These are phyloP conservation scores for Lathronympha strigana DNA, from an alignment of 2,888 invertebrate genomes.

Conservation along the genomic window DNA sequence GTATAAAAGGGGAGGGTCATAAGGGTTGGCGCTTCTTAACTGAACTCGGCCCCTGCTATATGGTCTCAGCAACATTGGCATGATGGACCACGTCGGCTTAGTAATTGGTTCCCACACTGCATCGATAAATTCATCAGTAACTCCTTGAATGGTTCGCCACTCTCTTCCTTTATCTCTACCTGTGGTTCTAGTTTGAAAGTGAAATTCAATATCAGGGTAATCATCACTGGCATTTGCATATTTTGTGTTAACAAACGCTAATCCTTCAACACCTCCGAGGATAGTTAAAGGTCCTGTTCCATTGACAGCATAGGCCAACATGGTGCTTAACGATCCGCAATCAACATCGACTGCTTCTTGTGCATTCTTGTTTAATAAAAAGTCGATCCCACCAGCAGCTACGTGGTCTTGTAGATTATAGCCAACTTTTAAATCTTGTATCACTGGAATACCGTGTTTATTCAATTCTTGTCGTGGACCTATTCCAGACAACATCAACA, in stretches of 20 bases:
- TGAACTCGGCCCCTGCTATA: conserved; percentile 92
- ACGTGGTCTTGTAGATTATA: conserved; percentile 95
- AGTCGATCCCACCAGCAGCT: conserved; percentile 93
- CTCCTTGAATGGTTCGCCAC: conserved; percentile 90
- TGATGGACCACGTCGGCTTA: conserved; percentile 92
- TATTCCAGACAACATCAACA: conserved; percentile 96
- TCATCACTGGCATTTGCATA: conserved; percentile 91
- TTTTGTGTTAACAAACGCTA: conserved; percentile 95
- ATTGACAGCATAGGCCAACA: conserved; percentile 92
- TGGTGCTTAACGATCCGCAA: conserved; percentile 85
- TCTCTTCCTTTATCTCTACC: conserved; percentile 94
- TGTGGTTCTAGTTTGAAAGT: conserved; percentile 94
- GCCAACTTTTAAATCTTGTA: conserved; percentile 93
- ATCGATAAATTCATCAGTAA: conserved; percentile 89
- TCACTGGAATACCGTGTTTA: conserved; percentile 89
- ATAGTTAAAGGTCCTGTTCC: conserved; percentile 94
- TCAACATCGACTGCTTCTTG: conserved; percentile 79
- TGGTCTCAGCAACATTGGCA: conserved; percentile 93
- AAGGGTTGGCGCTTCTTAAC: conserved; percentile 92
- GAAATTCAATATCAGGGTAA: conserved; percentile 95
- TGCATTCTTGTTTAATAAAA: conserved; percentile 90
- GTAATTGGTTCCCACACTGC: conserved; percentile 89
- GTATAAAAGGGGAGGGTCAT: conserved; percentile 94
- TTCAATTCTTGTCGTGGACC: conserved; percentile 89
- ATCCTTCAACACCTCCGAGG: conserved; percentile 94